phyloP scores from a whole-genome alignment of 2,113 vertebrate species.

The Odocoileus hemionus region DNA sequence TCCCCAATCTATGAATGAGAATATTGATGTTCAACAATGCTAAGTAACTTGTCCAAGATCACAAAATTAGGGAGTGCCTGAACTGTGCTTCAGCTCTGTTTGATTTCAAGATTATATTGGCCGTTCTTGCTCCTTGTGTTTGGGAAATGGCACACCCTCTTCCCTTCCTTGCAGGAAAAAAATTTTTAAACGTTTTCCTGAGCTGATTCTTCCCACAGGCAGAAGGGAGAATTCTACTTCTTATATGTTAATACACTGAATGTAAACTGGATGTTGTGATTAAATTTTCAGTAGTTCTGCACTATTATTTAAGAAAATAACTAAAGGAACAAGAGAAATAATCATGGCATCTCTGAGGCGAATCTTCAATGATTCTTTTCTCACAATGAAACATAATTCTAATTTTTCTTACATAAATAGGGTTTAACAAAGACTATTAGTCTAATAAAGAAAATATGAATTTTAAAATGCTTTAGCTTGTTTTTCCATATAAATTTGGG shows the following conservation, averaged over 20 bases:
- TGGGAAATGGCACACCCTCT: not conserved
- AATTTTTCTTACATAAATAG: conserved; percentile 45
- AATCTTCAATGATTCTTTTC: conserved; percentile 27
- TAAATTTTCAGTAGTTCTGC: conserved; percentile 21
- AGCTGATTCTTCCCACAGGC: not conserved
- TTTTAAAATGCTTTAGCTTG: not conserved
- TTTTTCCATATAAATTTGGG: conserved; percentile 4
- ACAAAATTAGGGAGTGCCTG: not conserved
- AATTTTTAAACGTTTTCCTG: not conserved
- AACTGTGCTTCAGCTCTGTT: not conserved
- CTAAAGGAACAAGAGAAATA: conserved; percentile 41
- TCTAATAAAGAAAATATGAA: not conserved
- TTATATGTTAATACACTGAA: not conserved
- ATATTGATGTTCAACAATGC: not conserved
- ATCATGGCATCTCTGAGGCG: conserved; percentile 12
- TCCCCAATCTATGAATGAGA: not conserved
- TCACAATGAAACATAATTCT: conserved; percentile 38
- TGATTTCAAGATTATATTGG: not conserved
- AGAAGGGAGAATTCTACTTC: not conserved
- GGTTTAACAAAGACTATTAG: conserved; percentile 20
- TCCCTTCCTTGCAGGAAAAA: not conserved
- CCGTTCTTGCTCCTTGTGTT: not conserved
- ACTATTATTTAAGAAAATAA: conserved; percentile 37
- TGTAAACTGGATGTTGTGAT: not conserved
- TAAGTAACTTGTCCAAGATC: not conserved